Evolutionary conservation across 2,797 vertebrate genomes (phyloP), one percentile per base, ranked within the genome.

Genomic region (Sebastes baramenuke): DNA sequence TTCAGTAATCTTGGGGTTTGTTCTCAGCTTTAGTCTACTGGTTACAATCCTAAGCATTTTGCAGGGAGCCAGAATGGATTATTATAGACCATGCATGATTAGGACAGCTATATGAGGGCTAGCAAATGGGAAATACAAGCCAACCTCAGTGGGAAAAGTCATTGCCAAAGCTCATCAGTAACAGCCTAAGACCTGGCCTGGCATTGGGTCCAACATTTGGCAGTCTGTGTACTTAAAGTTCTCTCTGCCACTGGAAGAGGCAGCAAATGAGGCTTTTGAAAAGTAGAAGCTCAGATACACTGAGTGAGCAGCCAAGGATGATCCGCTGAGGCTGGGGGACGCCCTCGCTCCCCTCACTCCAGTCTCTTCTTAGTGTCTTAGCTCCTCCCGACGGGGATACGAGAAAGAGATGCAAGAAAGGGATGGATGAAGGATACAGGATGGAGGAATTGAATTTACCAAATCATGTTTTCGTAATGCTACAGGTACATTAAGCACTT

Each of bases 141-240:
- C 36, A 42, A 24, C 65, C 18, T 71, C 34, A 14, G 58, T 66
- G 60, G 58, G 38, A 54, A 36, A 62, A 38, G 27, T 52, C 56
- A 42, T 27, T 52, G 71, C 67, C 73, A 77, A 22, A 61, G 49
- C 69, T 77, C 62, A 65, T 82, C 61, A 82, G 52, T 32, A 9
- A 24, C 5, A 2, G 68, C 52, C 59, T 61, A 2, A 81, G 77
- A 75, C 72, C 72, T 81, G 78, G 64, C 78, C 68, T 66, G 46
- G 72, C 67, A 67, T 71, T 11, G 7, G 24, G 36, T 61, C 42
- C 36, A 22, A 30, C 55, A 27, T 66, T 86, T 82, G 74, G 81
- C 73, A 67, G 42, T 20, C 6, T 36, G 27, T 13, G 27, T 70
- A 5, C 59, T 76, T 58, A 22, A 67, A 79, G 58, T 22, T 79